Conservation (phyloP, 2,888 invertebrate species). For the Reticulitermes lucifugus region DNA sequence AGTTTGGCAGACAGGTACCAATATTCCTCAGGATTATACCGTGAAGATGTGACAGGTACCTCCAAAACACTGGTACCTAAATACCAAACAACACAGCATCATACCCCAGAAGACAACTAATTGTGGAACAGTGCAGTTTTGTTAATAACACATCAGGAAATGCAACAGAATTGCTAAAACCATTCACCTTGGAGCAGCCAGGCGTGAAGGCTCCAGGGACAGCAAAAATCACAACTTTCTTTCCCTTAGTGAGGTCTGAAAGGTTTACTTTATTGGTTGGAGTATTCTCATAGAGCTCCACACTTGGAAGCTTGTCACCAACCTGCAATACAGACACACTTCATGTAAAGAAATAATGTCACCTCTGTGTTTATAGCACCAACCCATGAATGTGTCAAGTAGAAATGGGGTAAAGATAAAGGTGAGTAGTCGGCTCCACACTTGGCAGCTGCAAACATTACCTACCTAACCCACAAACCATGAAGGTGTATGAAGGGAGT, state of each 20-base stretch:
- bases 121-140: too few species aligned
- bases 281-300: constrained; percentile 85
- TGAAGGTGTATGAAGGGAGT: background rate
- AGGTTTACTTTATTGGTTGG: constrained; percentile 90
- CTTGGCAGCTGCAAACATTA: background rate
- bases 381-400: background rate
- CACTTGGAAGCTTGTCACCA: constrained; percentile 83
- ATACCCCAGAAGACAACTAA: too few species aligned
- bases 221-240: constrained; percentile 88
- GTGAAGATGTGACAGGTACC: too few species aligned
- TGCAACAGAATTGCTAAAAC: background rate
- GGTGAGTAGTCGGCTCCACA: background rate
- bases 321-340: constrained; percentile 70
- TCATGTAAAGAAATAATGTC: background rate
- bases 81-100: too few species aligned
- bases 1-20: too few species aligned
- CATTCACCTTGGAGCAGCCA: constrained; percentile 83
- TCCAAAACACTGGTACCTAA: too few species aligned
- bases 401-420: background rate
- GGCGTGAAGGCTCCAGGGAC: constrained; percentile 97
- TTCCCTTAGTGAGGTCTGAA: constrained; percentile 76
- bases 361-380: background rate
- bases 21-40: too few species aligned
- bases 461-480: background rate
- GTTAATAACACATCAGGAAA: background rate